phyloP scores from a whole-genome alignment of 1,140 invertebrate genomes.

The Leptinotarsa lineolata region DNA sequence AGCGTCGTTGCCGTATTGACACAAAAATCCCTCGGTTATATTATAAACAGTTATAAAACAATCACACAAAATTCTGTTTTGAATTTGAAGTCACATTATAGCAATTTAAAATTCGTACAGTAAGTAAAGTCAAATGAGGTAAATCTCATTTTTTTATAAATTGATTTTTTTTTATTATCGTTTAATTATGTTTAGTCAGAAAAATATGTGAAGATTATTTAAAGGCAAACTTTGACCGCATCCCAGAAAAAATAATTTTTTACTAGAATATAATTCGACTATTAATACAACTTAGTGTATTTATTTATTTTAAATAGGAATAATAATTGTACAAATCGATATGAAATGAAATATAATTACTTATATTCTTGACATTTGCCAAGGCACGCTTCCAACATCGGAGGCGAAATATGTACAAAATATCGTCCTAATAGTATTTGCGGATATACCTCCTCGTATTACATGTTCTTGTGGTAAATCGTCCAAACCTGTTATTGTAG shows the following conservation, averaged over 20 bases:
- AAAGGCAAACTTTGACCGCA: conserved; percentile 16
- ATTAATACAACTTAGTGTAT: conserved; percentile 9
- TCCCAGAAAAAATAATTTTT: conserved; percentile 12
- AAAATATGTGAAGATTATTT: conserved; percentile 15
- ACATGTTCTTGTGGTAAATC: conserved; percentile 28
- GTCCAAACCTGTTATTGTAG: conserved; percentile 30
- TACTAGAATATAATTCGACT: conserved; percentile 12
- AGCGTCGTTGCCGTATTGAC: too few species aligned
- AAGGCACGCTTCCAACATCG: conserved; percentile 16
- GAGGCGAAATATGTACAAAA: conserved; percentile 33
- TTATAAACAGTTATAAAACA: too few species aligned
- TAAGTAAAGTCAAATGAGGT: neutral
- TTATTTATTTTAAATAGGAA: conserved; percentile 13
- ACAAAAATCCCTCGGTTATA: too few species aligned
- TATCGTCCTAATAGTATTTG: conserved; percentile 30
- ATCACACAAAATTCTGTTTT: too few species aligned
- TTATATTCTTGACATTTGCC: conserved; percentile 30
- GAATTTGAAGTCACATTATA: too few species aligned
- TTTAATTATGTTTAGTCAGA: conserved; percentile 12
- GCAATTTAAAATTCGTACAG: too few species aligned
- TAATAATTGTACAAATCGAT: conserved; percentile 12
- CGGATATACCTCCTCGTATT: conserved; percentile 22
- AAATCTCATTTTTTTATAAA: neutral
- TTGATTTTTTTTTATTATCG: neutral
- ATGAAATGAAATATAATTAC: conserved; percentile 21